Conservation (phyloP, 2,888 invertebrate species). For the Galeopsomyia nigrocyanea region DNA sequence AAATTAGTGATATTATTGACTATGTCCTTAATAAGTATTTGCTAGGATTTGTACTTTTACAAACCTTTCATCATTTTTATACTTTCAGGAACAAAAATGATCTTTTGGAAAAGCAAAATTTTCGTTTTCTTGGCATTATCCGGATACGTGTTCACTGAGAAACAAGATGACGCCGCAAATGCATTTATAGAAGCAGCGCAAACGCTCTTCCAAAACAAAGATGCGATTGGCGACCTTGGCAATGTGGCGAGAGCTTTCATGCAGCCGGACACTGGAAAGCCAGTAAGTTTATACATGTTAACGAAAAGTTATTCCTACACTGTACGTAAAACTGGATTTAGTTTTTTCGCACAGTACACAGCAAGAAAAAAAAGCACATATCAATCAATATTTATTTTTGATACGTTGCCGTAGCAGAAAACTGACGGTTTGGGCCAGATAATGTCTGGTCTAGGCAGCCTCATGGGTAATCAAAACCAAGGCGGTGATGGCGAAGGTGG, state of each 20-base stretch:
- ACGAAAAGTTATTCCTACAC: too few species aligned
- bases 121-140: constrained; percentile 53
- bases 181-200: constrained; percentile 80
- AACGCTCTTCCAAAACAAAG: constrained; percentile 77
- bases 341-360: too few species aligned
- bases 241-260: constrained; percentile 78
- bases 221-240: constrained; percentile 73
- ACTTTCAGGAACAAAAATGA: constrained; percentile 30
- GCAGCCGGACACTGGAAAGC: constrained; percentile 77
- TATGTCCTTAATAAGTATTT: too few species aligned
- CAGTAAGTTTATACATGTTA: constrained; percentile 59
- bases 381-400: neutral
- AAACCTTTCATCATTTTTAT: too few species aligned
- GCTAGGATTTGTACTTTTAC: too few species aligned
- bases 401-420: constrained; percentile 53
- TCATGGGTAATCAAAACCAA: constrained; percentile 55
- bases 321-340: too few species aligned
- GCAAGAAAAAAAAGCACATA: too few species aligned
- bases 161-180: constrained; percentile 71
- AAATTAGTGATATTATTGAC: too few species aligned
- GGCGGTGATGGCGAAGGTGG: constrained; percentile 44
- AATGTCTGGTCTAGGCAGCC: constrained; percentile 61
- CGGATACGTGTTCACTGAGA: constrained; percentile 53
- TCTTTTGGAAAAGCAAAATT: constrained; percentile 37
- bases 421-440: constrained; percentile 61